Base-by-base conservation (phyloP, 2,113 vertebrate species). In the Ceyx cyanopectus region DNA sequence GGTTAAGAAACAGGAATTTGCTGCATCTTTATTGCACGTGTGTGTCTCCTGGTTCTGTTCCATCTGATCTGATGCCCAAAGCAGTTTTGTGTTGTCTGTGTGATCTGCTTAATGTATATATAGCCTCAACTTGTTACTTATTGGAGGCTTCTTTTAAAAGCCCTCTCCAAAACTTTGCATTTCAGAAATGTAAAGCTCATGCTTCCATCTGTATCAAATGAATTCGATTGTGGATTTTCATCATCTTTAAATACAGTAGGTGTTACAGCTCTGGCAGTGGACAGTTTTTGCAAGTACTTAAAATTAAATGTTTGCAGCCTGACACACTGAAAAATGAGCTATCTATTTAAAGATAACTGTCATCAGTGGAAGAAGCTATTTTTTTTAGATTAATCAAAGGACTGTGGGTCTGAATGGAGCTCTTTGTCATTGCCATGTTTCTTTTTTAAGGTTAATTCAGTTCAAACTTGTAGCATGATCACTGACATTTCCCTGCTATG, bases 401-500 rank as follows among this genome's bases (percentile, higher is more conserved):
- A 60, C 24, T 62, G 9, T n/a, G 41, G 10, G 2, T 83, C 85
- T 77, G 61, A 85, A 30, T 63, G 45, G n/a, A 85, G 16, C 50
- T 56, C 34, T 86, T 50, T 76, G 67, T 81, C 68, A n/a, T 29
- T 63, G n/a, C 20, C 23, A 11, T 61, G n/a, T 83, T 86, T 86
- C 20, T 43, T 81, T 90, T 90, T 87, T 82, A 48, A 85, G 72
- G 27, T 91, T 87, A 91, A 75, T 87, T 85, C 70, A 43, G 17
- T 91, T 86, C 48, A 51, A 5, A 51, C 60, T 74, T 88, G 30
- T 63, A 51, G 46, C 26, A 43, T 67, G 72, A 34, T 94, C 87
- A 40, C 30, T 95, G 96, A 83, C 76, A 90, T 94, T 93, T 91
- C 37, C 76, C 7, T 61, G 61, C n/a, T 83, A 45, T 68, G 73